Conservation (phyloP, 2,797 vertebrate species). For the Pelobates cultripes region DNA sequence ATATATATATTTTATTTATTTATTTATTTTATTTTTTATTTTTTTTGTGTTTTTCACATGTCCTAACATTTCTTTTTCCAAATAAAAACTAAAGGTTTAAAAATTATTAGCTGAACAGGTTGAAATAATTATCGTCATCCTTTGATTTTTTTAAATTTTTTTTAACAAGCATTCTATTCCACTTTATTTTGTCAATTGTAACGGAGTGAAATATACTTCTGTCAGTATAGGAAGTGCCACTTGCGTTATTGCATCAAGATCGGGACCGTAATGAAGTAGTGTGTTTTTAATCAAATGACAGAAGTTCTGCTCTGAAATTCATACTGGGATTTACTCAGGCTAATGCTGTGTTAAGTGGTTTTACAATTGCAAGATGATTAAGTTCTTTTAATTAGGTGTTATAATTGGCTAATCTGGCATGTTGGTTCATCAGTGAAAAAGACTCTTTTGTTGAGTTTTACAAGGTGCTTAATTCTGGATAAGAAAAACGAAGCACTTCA, state of each 20-base stretch:
- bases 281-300: constrained; percentile 56
- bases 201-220: constrained; percentile 41
- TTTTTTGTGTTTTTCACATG: no score
- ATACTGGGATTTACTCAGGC: constrained; percentile 53
- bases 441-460: constrained; percentile 54
- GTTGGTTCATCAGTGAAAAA: constrained; percentile 56
- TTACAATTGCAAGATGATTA: constrained; percentile 57
- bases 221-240: constrained; percentile 51
- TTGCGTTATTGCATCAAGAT: constrained; percentile 47
- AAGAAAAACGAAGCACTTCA: constrained; percentile 55
- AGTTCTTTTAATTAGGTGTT: constrained; percentile 57
- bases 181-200: constrained; percentile 39
- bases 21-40: no score
- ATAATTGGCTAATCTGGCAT: constrained; percentile 56
- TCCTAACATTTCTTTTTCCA: no score
- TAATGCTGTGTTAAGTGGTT: constrained; percentile 55
- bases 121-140: no score
- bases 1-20: no score
- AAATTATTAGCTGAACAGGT: no score
- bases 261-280: constrained; percentile 52
- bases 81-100: no score
- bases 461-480: constrained; percentile 56
- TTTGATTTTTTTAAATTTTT: no score
- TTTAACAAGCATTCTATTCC: constrained; percentile 17
- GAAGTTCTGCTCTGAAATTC: constrained; percentile 52